Evolutionary conservation across 2,888 invertebrate species (phyloP), one percentile per base, ranked within the genome.

Genomic region (Carcina quercana): DNA sequence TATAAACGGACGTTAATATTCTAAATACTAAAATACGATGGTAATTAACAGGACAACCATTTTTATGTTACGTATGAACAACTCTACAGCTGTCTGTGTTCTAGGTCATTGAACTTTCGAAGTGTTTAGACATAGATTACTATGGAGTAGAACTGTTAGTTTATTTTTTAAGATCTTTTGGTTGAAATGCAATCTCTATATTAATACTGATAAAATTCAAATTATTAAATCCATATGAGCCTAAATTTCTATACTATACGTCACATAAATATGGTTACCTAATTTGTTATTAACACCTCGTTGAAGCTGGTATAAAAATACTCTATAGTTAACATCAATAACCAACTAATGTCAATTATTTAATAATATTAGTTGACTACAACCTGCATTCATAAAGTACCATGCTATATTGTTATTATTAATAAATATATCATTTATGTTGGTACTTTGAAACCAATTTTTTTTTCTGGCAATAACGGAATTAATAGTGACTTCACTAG

Each of bases 271-370:
- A n/a, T 10, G 7, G n/a, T 22, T n/a, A 22, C 5, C 5, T 4
- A 22, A 22, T 22, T 7, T 5, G n/a, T 22, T 22, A 22, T 7
- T 22, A 4, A 22, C 5, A 14, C 15, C 5, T 26, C 6, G n/a
- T 38, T 32, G 56, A 67, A 67, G 68, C 69, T 54, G 69, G 72
- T 72, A 72, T 62, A 72, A 73, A 56, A 72, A 70, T 70, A 71
- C 52, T 62, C 60, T 71, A 64, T 64, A 17, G 47, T 35, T 43
- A 52, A 45, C 43, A 42, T 35, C 38, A 45, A 46, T 42, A 34
- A 39, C 46, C 53, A 56, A 54, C 53, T n/a, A n/a, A n/a, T n/a
- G n/a, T n/a, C n/a, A n/a, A n/a, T n/a, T n/a, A n/a, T n/a, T n/a
- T n/a, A n/a, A n/a, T n/a, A n/a, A n/a, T 45, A 45, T 50, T 54